Evolutionary conservation across 1,140 invertebrate species (phyloP).

Genomic region (Conus ventricosus): DNA sequence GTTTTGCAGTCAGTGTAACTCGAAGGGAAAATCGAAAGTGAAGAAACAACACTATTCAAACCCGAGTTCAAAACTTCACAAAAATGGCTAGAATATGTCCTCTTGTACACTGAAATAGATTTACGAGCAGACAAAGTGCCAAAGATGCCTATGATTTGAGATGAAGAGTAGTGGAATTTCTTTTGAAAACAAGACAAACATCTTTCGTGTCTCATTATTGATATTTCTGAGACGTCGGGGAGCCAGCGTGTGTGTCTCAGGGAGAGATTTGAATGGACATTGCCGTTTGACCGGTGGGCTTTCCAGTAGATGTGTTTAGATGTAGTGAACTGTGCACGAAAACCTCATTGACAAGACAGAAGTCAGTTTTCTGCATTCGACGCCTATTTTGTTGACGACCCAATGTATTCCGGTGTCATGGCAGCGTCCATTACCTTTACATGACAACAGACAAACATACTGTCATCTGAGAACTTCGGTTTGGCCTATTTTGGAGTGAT

Average conservation of each 20-base stretch:
- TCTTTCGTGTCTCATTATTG: conserved; percentile 32
- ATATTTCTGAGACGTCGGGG: conserved; percentile 19
- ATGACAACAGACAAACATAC: conserved; percentile 26
- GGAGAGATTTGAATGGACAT: conserved; percentile 21
- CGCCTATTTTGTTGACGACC: background rate
- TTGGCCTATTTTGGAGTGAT: background rate
- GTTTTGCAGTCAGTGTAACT: conserved; percentile 17
- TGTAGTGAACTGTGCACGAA: background rate
- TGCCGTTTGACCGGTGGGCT: conserved; percentile 4
- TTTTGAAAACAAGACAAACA: conserved; percentile 21
- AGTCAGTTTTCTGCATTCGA: background rate
- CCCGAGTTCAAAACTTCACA: background rate
- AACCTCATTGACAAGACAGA: background rate
- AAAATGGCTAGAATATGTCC: background rate
- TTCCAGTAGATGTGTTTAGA: background rate
- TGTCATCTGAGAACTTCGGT: background rate
- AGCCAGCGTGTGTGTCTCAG: background rate
- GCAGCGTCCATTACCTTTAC: conserved; percentile 50
- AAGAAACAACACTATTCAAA: background rate
- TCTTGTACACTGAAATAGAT: background rate
- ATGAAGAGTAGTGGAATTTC: background rate
- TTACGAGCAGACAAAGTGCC: background rate
- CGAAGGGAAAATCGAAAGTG: conserved; percentile 20
- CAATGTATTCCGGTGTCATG: conserved; percentile 63
- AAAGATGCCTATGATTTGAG: background rate